phyloP scores from a whole-genome alignment of 2,797 vertebrate species.

The Rousettus madagascariensis region DNA sequence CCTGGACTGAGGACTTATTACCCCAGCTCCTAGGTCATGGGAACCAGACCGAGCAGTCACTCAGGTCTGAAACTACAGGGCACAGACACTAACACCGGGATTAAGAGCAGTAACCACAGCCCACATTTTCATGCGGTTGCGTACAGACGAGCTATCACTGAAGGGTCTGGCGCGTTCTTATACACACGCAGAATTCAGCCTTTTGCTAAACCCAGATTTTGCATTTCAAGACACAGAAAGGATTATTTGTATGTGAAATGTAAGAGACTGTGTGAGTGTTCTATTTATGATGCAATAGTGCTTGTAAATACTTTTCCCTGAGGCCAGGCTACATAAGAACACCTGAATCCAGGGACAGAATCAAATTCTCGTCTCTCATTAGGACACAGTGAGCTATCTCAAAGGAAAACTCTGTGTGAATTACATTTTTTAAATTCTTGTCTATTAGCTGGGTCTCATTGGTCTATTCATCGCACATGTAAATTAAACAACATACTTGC shows the following conservation, averaged over 20 bases:
- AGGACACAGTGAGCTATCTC: neutral
- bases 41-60: neutral
- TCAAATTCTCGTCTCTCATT: neutral
- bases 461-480: neutral
- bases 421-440: neutral
- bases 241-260: conserved; percentile 10
- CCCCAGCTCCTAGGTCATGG: neutral
- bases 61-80: neutral
- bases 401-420: neutral
- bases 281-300: neutral
- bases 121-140: neutral
- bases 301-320: neutral
- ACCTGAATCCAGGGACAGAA: neutral
- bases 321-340: conserved; percentile 42
- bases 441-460: neutral
- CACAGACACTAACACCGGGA: neutral
- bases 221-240: conserved; percentile 9
- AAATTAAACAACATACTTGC: neutral
- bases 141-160: neutral
- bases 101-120: neutral
- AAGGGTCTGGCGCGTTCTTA: neutral
- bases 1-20: neutral
- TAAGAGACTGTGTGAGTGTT: neutral
- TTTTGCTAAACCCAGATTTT: neutral
- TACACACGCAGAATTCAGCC: neutral